These are phyloP conservation scores for Neomonachus schauinslandi DNA, from an alignment of 2,113 vertebrate species.

Conservation along the genomic window DNA sequence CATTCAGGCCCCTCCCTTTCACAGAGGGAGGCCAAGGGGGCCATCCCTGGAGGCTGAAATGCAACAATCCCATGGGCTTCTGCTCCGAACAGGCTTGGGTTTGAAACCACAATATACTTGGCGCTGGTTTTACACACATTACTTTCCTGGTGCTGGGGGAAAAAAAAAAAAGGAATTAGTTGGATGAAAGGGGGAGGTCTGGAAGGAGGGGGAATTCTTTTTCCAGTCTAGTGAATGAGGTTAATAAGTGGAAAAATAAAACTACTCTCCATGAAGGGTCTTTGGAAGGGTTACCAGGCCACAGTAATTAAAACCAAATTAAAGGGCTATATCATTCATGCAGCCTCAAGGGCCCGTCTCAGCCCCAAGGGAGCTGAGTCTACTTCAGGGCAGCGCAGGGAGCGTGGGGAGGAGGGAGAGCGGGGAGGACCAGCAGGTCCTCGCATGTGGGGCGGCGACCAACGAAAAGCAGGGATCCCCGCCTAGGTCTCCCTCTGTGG, in stretches of 20 bases:
- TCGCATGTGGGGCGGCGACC: no score
- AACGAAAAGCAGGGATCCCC: not conserved
- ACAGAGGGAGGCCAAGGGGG: not conserved
- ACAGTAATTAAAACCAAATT: constrained; percentile 73
- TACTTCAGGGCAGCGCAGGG: rapidly evolving
- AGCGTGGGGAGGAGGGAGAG: no score
- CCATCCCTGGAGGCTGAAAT: constrained; percentile 38
- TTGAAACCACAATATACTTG: constrained; percentile 65
- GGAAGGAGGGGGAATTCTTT: constrained; percentile 67
- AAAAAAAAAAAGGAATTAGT: constrained; percentile 23
- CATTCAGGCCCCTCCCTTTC: constrained; percentile 66
- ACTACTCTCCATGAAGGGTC: constrained; percentile 37
- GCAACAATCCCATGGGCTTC: constrained; percentile 17
- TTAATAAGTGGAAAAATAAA: constrained; percentile 78
- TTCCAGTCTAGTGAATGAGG: constrained; percentile 70
- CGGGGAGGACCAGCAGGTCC: rapidly evolving
- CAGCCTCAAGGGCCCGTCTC: not conserved
- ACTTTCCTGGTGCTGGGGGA: constrained; percentile 13
- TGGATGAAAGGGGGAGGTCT: constrained; percentile 64
- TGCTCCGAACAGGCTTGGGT: constrained; percentile 50
- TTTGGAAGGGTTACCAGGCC: constrained; percentile 65
- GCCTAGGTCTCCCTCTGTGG: not conserved
- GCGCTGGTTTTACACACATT: constrained; percentile 61
- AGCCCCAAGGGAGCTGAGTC: not conserved
- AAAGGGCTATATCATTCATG: constrained; percentile 57